Percentiles rank a stretch among this genome's conserved stretches.
phyloP scores from a whole-genome alignment of 2,888 invertebrate species.

The Habroteleia sp. region DNA sequence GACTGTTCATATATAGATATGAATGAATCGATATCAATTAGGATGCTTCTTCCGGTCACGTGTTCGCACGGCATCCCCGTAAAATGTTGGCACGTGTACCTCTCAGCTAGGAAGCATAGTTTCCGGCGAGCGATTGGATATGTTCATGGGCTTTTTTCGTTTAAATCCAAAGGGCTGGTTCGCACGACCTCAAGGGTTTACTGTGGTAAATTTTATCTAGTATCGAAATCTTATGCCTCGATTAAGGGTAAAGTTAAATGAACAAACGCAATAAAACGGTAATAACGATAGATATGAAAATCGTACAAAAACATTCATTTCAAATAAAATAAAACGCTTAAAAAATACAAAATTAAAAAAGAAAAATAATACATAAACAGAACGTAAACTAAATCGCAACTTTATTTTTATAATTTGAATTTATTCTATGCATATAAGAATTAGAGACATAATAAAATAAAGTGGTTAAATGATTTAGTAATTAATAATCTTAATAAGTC shows the following conservation, averaged over 20 bases:
- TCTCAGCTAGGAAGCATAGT: constrained; percentile 68
- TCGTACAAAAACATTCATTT: too few species aligned
- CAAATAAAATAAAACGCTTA: too few species aligned
- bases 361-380: too few species aligned
- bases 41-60: constrained; percentile 80
- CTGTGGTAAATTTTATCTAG: constrained; percentile 36
- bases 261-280: constrained; percentile 12
- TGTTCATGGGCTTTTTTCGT: constrained; percentile 53
- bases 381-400: too few species aligned
- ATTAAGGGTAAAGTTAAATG: constrained; percentile 42
- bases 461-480: constrained; percentile 1
- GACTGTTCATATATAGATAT: constrained; percentile 64
- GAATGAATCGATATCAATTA: constrained; percentile 80
- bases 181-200: constrained; percentile 70
- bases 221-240: constrained; percentile 24
- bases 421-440: background rate
- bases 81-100: constrained; percentile 76
- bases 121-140: constrained; percentile 62
- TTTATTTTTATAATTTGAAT: too few species aligned
- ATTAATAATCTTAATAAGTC: constrained; percentile 36
- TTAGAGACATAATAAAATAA: background rate
- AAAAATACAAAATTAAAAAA: too few species aligned
- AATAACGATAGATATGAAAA: background rate
- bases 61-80: constrained; percentile 72
- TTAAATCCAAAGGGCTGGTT: constrained; percentile 58